Conservation (phyloP, 2,113 vertebrate species). For the Dascyllus trimaculatus region DNA sequence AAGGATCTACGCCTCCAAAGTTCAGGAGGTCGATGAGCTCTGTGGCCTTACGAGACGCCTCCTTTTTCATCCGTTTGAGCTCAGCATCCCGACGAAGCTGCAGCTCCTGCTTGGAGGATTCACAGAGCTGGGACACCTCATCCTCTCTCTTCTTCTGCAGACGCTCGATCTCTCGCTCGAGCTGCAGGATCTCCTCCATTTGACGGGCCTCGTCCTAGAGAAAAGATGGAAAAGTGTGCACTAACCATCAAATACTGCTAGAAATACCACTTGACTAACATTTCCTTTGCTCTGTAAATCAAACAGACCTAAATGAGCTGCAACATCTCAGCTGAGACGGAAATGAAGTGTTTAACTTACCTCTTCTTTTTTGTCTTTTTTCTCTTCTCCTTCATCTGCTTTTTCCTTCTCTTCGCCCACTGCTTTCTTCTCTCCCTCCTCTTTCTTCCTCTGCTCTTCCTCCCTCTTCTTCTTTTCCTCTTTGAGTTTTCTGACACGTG, state of each 20-base stretch:
- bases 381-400: slow-evolving; percentile 22
- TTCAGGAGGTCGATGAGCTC: slow-evolving; percentile 91
- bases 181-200: slow-evolving; percentile 92
- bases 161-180: slow-evolving; percentile 93
- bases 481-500: slow-evolving; percentile 82
- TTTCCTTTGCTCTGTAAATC: no score
- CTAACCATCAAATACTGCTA: background rate
- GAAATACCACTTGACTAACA: background rate
- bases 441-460: slow-evolving; percentile 78
- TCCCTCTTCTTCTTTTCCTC: slow-evolving; percentile 79
- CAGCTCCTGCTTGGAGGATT: slow-evolving; percentile 89
- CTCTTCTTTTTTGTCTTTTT: slow-evolving; percentile 29
- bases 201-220: slow-evolving; percentile 86
- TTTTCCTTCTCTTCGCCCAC: slow-evolving; percentile 72
- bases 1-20: slow-evolving; percentile 86
- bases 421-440: slow-evolving; percentile 81
- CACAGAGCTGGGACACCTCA: slow-evolving; percentile 89
- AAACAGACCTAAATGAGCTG: background rate
- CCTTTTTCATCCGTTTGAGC: slow-evolving; percentile 90
- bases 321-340: background rate
- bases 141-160: slow-evolving; percentile 91
- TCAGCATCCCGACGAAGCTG: slow-evolving; percentile 89
- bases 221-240: background rate
- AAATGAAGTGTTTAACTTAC: slow-evolving; percentile 16
- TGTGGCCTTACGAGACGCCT: slow-evolving; percentile 91